Evolutionary conservation across 2,888 invertebrate genomes (phyloP).

Genomic region (Autographa pulchrina): DNA sequence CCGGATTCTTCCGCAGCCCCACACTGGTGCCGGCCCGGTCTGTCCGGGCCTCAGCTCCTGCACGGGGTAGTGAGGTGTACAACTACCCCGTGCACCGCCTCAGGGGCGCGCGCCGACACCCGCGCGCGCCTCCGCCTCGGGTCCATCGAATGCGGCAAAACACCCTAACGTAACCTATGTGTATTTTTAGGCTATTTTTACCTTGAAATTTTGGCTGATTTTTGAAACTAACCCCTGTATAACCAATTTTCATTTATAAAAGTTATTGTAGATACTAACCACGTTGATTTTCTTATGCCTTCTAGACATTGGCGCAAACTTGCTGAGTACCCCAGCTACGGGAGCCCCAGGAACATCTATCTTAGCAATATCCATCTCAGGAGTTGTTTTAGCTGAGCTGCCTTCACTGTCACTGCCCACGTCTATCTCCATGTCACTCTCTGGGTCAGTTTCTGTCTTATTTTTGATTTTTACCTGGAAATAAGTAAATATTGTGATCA

Average conservation of each 20-base stretch:
- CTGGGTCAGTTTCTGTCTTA: conserved; percentile 83
- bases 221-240: too few relatives aligned
- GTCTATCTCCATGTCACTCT: conserved; percentile 90
- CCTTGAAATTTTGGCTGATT: too few relatives aligned
- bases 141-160: too few relatives aligned
- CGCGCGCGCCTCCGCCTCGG: too few relatives aligned
- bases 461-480: conserved; percentile 86
- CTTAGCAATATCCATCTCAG: conserved; percentile 29
- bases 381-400: conserved; percentile 45
- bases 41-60: too few relatives aligned
- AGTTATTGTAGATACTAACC: conserved; percentile 73
- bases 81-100: too few relatives aligned
- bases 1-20: too few relatives aligned
- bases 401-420: conserved; percentile 87
- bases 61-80: too few relatives aligned
- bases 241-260: neutral
- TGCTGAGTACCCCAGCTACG: conserved; percentile 75
- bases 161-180: too few relatives aligned
- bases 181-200: too few relatives aligned
- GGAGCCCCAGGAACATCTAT: conserved; percentile 67
- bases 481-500: neutral
- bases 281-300: conserved; percentile 88
- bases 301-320: conserved; percentile 83
- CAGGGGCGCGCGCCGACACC: too few relatives aligned
- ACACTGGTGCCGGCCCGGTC: too few relatives aligned